These are phyloP conservation scores for Teinopalpus imperialis DNA, from an alignment of 2,888 invertebrate genomes.

Conservation along the genomic window DNA sequence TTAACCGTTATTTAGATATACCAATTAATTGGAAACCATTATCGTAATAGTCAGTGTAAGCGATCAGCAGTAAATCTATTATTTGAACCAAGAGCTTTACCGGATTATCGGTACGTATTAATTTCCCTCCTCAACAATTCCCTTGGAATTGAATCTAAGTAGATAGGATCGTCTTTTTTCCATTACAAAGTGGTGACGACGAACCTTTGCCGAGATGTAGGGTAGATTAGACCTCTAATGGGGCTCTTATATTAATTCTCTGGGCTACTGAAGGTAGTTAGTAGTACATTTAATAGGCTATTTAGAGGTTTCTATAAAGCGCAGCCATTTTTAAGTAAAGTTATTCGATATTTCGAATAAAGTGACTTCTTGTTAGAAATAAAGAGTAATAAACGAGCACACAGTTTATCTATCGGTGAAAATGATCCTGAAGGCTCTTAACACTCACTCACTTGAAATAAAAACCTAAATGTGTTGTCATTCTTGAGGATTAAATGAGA, in stretches of 20 bases:
- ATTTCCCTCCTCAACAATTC: slow-evolving; percentile 12
- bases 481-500: too few species aligned
- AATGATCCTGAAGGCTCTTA: too few species aligned
- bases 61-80: neutral
- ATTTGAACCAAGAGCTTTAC: neutral
- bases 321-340: slow-evolving; percentile 25
- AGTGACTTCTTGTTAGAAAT: too few species aligned
- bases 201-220: slow-evolving; percentile 26
- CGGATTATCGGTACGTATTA: slow-evolving; percentile 1
- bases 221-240: slow-evolving; percentile 30
- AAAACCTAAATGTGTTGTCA: too few species aligned
- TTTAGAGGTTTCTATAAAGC: slow-evolving; percentile 5
- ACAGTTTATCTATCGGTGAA: too few species aligned
- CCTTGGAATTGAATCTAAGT: slow-evolving; percentile 8
- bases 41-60: neutral
- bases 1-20: too few species aligned
- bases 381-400: too few species aligned
- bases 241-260: slow-evolving; percentile 40
- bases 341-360: too few species aligned
- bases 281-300: neutral
- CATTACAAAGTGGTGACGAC: slow-evolving; percentile 30
- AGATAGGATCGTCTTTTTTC: slow-evolving; percentile 33
- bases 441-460: too few species aligned
- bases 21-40: neutral
- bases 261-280: neutral